phyloP scores from a whole-genome alignment of 2,888 invertebrate genomes.

The Harpalus rufipes region DNA sequence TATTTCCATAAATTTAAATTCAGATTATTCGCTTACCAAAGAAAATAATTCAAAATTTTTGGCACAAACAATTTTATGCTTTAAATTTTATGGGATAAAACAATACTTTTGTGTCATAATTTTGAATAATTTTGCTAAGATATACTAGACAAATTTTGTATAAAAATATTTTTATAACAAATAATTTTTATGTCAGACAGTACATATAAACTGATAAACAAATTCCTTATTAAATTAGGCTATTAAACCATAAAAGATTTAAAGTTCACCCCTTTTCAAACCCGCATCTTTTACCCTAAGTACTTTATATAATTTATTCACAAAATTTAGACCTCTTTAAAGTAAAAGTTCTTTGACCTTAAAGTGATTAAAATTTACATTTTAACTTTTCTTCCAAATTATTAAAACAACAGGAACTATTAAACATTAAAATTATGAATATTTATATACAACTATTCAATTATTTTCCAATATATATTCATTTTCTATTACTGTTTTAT shows the following conservation, averaged over 20 bases:
- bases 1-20: too few species aligned
- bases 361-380: background rate
- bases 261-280: conserved; percentile 29
- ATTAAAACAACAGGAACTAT: background rate
- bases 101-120: too few species aligned
- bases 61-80: too few species aligned
- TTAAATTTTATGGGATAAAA: too few species aligned
- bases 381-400: background rate
- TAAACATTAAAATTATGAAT: background rate
- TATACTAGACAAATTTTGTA: too few species aligned
- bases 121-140: too few species aligned
- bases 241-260: conserved; percentile 1
- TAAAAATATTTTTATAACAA: too few species aligned
- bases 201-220: background rate
- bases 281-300: conserved; percentile 52
- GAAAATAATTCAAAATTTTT: too few species aligned
- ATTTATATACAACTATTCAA: background rate
- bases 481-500: background rate
- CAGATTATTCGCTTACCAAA: too few species aligned
- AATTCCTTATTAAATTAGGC: background rate
- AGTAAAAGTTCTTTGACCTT: conserved; percentile 25
- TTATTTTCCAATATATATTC: background rate
- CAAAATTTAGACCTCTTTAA: background rate
- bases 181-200: too few species aligned
- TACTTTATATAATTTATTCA: conserved; percentile 56